These are phyloP conservation scores for Chalcis sispes DNA, from an alignment of 2,888 invertebrate species.

Conservation along the genomic window DNA sequence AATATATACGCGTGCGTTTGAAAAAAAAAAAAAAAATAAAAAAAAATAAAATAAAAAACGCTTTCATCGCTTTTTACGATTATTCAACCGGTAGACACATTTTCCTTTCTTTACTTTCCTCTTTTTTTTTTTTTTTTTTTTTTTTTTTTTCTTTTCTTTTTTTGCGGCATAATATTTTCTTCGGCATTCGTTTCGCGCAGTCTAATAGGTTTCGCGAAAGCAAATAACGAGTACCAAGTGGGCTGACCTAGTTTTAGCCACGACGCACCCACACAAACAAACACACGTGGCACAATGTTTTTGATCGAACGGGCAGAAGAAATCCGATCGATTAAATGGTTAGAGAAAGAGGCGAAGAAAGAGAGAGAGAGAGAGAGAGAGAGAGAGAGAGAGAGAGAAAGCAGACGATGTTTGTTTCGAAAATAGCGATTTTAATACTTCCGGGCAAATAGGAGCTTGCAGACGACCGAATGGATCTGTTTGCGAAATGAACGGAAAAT, in stretches of 20 bases:
- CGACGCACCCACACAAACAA: neutral
- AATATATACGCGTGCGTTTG: too few species aligned
- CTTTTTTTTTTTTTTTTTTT: too few species aligned
- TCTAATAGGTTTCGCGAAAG: constrained; percentile 13
- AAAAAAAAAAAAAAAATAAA: too few species aligned
- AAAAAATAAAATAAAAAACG: too few species aligned
- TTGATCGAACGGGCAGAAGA: constrained; percentile 12
- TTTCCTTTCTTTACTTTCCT: too few species aligned
- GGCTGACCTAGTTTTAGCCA: constrained; percentile 27
- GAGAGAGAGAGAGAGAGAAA: too few species aligned
- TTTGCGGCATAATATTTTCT: neutral
- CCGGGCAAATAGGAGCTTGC: constrained; percentile 16
- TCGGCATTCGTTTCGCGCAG: neutral
- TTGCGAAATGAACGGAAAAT: constrained; percentile 22
- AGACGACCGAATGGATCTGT: neutral
- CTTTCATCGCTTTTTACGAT: too few species aligned
- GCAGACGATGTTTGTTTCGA: constrained; percentile 18
- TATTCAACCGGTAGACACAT: too few species aligned
- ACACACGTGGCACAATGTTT: neutral
- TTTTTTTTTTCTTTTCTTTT: too few species aligned
- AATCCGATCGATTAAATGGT: constrained; percentile 28
- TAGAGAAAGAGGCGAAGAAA: too few species aligned
- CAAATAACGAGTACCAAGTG: neutral
- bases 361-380: too few species aligned
- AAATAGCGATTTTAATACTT: constrained; percentile 43